Evolutionary conservation across 2,113 vertebrate species (phyloP), one percentile per base, ranked within the genome.

Genomic region (Proteles cristata): DNA sequence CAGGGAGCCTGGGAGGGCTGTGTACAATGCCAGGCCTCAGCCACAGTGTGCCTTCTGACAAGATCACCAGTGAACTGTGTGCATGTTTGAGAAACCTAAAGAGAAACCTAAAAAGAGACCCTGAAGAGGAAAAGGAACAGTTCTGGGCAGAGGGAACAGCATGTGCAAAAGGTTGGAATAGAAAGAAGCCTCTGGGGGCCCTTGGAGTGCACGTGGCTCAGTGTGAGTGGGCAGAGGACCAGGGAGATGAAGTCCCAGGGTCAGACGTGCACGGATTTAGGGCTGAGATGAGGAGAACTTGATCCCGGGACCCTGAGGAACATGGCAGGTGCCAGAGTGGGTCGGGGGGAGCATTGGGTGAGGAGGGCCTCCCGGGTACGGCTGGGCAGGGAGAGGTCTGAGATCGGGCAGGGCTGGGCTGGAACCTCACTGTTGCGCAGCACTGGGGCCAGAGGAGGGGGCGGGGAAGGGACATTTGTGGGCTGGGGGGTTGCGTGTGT

Each of bases 161-260:
- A 0, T 7, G 5, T 9, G 39, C 8, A 1, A 11, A 68, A 39
- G 43, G 25, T 45, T 55, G 66, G 79, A 48, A 71, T 26, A 31
- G 85, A 39, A 23, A 16, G 73, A 48, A 31, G 35, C 19, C 39
- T 39, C 10, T 7, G 1, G 43, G 43, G 45, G 14, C 11, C 11
- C 58, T 23, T 7, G 33, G 19, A 10, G 1, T 19, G 9, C 2
- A 23, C 0, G 4, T 0, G 48, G n/a, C 61, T 50, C 15, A 0
- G 16, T 4, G 58, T 12, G 39, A 31, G 0, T 12, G 17, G 43
- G 79, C 11, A 8, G 33, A 25, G n/a, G n/a, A 7, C 8, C 33
- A 4, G 35, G 71, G 26, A 53, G 31, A 2, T 11, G 2, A 11
- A 35, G 53, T 31, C 53, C 7, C 0, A 10, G 9, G 79, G 77